phyloP scores from a whole-genome alignment of 2,888 invertebrate genomes.

The Ochlodes sylvanus region DNA sequence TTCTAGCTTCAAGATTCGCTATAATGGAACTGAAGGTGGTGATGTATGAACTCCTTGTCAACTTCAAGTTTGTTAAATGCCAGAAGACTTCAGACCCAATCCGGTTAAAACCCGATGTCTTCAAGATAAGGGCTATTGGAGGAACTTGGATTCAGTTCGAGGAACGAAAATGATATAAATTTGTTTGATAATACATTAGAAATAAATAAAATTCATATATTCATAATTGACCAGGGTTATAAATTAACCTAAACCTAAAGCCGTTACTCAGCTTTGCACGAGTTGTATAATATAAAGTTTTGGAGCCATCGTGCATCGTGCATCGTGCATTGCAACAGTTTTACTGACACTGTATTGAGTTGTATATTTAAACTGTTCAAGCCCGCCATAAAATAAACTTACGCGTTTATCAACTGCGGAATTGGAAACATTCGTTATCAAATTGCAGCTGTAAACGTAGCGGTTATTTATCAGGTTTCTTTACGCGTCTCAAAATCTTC shows the following conservation, averaged over 20 bases:
- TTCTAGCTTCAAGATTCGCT: conserved; percentile 69
- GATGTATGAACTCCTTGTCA: conserved; percentile 59
- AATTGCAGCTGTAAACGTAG: neutral
- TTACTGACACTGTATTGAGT: conserved; percentile 52
- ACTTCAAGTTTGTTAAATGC: conserved; percentile 64
- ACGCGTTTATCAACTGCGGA: conserved; percentile 51
- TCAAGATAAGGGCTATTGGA: conserved; percentile 57
- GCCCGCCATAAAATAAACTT: conserved; percentile 55
- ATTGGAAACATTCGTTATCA: conserved; percentile 28
- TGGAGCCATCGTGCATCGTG: neutral
- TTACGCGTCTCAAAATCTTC: too few species aligned
- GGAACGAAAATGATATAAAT: conserved; percentile 37
- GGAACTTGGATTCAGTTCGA: conserved; percentile 64
- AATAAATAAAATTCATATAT: too few species aligned
- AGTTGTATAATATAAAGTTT: conserved; percentile 12
- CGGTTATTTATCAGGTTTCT: neutral
- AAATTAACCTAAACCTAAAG: neutral
- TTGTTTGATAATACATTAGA: neutral
- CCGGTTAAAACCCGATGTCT: conserved; percentile 51
- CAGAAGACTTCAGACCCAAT: conserved; percentile 69
- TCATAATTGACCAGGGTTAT: too few species aligned
- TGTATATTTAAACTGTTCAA: conserved; percentile 56
- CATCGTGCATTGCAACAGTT: conserved; percentile 8
- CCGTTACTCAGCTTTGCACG: neutral
- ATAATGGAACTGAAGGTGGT: conserved; percentile 68